Evolutionary conservation across 2,797 vertebrate genomes (phyloP).

Genomic region (Cryptoprocta ferox): DNA sequence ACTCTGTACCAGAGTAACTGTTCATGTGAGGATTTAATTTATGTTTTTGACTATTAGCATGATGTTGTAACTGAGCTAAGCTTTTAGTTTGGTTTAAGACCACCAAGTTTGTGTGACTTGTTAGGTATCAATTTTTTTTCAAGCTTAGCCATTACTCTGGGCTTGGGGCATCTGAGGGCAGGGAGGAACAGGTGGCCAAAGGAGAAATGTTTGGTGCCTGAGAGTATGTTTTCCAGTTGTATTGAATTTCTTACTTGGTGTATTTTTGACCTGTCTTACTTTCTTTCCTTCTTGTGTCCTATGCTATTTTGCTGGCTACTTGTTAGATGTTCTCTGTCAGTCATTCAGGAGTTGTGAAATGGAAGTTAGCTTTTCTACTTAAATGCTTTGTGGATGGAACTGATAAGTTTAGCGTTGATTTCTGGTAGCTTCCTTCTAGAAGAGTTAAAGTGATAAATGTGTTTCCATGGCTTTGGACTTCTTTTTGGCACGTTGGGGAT

Average conservation of each 20-base stretch:
- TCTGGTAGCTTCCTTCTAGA: conserved; percentile 27
- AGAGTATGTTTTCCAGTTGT: conserved; percentile 70
- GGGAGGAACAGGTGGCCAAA: conserved; percentile 73
- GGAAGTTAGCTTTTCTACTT: conserved; percentile 52
- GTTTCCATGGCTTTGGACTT: conserved; percentile 44
- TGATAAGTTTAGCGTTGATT: conserved; percentile 21
- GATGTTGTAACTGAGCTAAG: background rate
- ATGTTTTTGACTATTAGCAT: background rate
- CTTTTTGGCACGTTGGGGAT: conserved; percentile 31
- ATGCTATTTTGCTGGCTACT: conserved; percentile 63
- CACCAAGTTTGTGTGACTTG: conserved; percentile 9
- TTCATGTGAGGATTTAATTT: background rate
- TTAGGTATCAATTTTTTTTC: conserved; percentile 46
- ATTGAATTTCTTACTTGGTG: conserved; percentile 72
- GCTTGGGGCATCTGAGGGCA: conserved; percentile 71
- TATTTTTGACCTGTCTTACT: conserved; percentile 71
- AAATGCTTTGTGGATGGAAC: conserved; percentile 51
- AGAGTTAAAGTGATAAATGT: conserved; percentile 44
- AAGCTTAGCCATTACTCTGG: conserved; percentile 18
- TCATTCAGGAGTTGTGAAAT: conserved; percentile 44
- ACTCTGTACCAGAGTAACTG: conserved; percentile 4
- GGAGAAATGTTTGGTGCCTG: conserved; percentile 63
- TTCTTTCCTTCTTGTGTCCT: conserved; percentile 65
- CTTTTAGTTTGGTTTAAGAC: conserved; percentile 31
- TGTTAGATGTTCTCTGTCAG: conserved; percentile 29